phyloP scores from a whole-genome alignment of 2,797 vertebrate genomes.

The Cheirogaleus major region DNA sequence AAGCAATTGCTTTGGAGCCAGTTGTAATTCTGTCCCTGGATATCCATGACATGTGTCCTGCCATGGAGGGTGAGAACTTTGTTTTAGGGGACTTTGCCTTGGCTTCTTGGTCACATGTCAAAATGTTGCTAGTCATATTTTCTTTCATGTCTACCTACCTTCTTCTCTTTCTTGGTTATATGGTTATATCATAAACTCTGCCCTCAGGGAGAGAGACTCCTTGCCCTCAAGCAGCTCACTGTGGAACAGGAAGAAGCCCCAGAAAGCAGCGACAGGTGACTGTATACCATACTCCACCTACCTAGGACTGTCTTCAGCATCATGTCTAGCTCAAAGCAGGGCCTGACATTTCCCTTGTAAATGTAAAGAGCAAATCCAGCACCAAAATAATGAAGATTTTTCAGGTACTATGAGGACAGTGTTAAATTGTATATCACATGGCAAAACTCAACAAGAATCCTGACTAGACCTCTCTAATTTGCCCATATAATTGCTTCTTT shows the following conservation, averaged over 20 bases:
- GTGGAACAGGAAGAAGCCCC: neutral
- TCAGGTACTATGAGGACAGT: neutral
- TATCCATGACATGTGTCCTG: neutral
- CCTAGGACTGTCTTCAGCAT: neutral
- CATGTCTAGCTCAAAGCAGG: neutral
- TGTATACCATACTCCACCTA: rapidly evolving
- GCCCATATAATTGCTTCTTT: neutral
- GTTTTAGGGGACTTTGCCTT: neutral
- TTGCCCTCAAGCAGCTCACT: neutral
- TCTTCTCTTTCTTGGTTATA: neutral
- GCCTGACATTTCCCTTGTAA: neutral
- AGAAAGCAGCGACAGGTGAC: neutral
- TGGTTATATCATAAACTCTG: neutral
- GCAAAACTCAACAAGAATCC: neutral
- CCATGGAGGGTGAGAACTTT: neutral
- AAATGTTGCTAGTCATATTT: neutral
- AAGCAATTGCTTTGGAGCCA: neutral
- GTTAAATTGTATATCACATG: neutral
- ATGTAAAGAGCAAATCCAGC: neutral
- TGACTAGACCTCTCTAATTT: neutral
- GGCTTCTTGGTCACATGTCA: neutral
- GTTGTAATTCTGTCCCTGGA: neutral
- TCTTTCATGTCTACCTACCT: neutral
- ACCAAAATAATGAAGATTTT: neutral
- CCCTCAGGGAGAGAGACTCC: neutral